Conservation (phyloP, 2,113 vertebrate species). For the Poeciliopsis retropinna region DNA sequence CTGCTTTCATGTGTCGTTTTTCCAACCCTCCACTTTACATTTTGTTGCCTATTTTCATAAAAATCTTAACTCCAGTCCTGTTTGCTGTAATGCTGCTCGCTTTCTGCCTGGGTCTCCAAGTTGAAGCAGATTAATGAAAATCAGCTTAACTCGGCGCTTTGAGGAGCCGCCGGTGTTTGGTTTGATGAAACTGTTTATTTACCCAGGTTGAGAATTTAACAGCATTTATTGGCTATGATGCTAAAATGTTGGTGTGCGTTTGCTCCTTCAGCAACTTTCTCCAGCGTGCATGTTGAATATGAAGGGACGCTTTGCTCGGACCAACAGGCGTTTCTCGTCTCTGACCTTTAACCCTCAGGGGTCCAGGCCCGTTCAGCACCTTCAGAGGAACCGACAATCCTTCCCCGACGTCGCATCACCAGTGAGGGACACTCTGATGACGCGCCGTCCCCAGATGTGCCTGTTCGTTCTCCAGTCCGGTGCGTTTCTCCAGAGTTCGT, state of each 20-base stretch:
- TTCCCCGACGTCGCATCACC: constrained; percentile 77
- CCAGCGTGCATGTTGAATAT: constrained; percentile 44
- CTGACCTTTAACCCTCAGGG: constrained; percentile 72
- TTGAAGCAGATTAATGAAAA: constrained; percentile 58
- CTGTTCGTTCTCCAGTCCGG: constrained; percentile 87
- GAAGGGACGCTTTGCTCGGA: background rate
- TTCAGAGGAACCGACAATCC: constrained; percentile 73
- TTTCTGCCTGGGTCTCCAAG: constrained; percentile 21
- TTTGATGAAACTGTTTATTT: constrained; percentile 7
- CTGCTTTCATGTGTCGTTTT: constrained; percentile 25
- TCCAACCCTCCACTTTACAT: constrained; percentile 22
- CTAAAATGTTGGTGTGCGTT: background rate
- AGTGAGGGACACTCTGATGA: constrained; percentile 85
- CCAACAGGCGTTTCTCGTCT: background rate
- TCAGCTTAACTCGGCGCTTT: constrained; percentile 54
- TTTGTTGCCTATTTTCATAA: constrained; percentile 38
- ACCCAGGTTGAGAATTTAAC: background rate
- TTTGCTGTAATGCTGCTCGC: constrained; percentile 49
- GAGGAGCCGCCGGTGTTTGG: constrained; percentile 46
- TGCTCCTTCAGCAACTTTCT: constrained; percentile 29
- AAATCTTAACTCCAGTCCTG: constrained; percentile 53
- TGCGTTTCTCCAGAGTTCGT: constrained; percentile 94
- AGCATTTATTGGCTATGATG: background rate
- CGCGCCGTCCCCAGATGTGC: constrained; percentile 73
- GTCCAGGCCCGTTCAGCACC: constrained; percentile 82